Evolutionary conservation across 2,888 invertebrate species (phyloP), one percentile per base, ranked within the genome.

Genomic region (Drosophila anomalata): DNA sequence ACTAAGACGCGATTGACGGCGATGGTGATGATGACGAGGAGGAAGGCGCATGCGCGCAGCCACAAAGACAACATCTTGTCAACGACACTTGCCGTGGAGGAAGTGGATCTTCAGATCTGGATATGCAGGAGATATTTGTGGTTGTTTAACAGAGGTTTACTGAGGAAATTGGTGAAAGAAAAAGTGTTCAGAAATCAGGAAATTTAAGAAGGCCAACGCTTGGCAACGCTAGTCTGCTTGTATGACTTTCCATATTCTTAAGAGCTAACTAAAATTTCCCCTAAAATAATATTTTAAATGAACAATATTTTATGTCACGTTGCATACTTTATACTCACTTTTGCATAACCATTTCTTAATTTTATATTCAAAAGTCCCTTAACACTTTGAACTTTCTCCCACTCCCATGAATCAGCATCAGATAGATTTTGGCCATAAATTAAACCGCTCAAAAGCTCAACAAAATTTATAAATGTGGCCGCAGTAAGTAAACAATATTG

Each of bases 41-140:
- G 24, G 51, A 59, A 36, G 50, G 52, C 17, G 47, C 53, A 55
- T 54, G 54, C 48, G 51, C 55, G 53, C 54, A 36, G n/a, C 3
- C 54, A 50, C 33, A 17, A 65, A 62, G 59, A 65, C 65, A 71
- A 72, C 70, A 48, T 63, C 55, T 65, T 80, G 78, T 84, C 80
- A 83, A 46, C 81, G 68, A 56, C 76, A 68, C 76, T 71, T 77
- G 80, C 73, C 75, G 71, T 71, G 77, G 87, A 79, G 83, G 71
- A 57, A 66, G 67, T 47, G 54, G 29, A 46, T 66, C 36, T 60
- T 11, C 31, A 22, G 31, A 20, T 33, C 8, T 9, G 33, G 26
- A 26, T 7, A 7, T n/a, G 4, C n/a, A 29, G 17, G 12, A n/a
- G 17, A 5, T 9, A 24, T 17, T 20, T 20, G 41, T 31, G 6